phyloP scores from a whole-genome alignment of 2,113 vertebrate genomes.

The Sclerurus mexicanus region DNA sequence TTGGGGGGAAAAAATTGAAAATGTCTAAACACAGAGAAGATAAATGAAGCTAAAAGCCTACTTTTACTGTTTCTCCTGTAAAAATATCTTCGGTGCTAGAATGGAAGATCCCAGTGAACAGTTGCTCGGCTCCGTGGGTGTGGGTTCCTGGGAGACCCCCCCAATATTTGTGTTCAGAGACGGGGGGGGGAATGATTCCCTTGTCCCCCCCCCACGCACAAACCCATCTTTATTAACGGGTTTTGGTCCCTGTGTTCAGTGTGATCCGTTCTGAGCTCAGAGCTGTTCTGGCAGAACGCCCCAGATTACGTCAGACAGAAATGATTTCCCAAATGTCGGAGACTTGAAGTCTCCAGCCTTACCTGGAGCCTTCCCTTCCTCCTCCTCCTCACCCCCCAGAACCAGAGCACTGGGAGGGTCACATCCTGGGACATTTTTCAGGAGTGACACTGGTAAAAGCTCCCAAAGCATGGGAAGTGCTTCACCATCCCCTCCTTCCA shows the following conservation, averaged over 20 bases:
- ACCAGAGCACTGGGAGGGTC: not conserved
- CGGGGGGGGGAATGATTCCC: not conserved
- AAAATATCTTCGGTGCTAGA: not conserved
- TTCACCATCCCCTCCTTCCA: not conserved
- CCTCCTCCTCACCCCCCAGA: not conserved
- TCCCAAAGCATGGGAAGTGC: accelerated
- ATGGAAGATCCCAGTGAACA: not conserved
- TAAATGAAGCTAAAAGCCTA: not conserved
- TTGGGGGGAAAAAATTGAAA: not conserved
- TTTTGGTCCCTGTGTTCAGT: not conserved
- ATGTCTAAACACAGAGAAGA: not conserved
- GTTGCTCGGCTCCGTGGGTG: not conserved
- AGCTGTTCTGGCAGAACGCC: not conserved
- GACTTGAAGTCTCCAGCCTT: not conserved
- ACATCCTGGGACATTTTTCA: not conserved
- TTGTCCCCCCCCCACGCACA: too few relatives aligned
- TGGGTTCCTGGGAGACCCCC: not conserved
- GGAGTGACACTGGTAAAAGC: not conserved
- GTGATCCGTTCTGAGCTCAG: not conserved
- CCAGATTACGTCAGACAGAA: not conserved
- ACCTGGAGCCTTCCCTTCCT: not conserved
- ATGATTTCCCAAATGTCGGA: not conserved
- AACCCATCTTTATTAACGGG: not conserved
- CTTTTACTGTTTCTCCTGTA: not conserved
- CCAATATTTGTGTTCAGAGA: not conserved